Evolutionary conservation across 2,113 vertebrate species (phyloP).

Genomic region (Atrichornis clamosus): DNA sequence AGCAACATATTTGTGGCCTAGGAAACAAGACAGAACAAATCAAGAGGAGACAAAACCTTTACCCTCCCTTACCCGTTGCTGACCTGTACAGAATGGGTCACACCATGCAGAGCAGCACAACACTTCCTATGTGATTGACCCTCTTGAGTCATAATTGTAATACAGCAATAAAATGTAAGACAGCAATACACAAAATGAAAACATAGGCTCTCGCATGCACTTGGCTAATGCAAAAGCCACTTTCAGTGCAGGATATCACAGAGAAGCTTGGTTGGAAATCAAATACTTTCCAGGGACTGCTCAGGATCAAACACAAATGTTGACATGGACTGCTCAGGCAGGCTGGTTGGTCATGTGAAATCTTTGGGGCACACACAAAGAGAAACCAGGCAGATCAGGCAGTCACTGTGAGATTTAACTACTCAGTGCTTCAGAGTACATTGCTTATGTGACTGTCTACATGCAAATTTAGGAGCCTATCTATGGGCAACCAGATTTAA

Average conservation of each 20-base stretch:
- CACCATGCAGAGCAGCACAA: not conserved
- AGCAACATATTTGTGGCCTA: not conserved
- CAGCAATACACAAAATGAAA: rapidly evolving
- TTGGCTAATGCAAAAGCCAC: not conserved
- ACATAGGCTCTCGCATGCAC: not conserved
- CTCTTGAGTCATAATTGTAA: not conserved
- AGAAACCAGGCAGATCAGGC: not conserved
- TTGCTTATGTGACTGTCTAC: not conserved
- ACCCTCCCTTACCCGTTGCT: not conserved
- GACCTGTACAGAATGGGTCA: not conserved
- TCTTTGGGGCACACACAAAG: rapidly evolving
- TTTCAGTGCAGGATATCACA: not conserved
- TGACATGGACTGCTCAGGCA: not conserved
- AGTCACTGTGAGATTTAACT: not conserved
- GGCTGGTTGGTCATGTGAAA: not conserved
- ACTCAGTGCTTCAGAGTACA: rapidly evolving
- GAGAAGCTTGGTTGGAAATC: not conserved
- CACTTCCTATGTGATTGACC: not conserved
- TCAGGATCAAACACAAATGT: not conserved
- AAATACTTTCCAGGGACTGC: not conserved
- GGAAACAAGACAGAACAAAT: not conserved
- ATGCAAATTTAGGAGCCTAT: not conserved
- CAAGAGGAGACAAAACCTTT: not conserved
- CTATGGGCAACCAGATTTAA: not conserved
- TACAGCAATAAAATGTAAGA: not conserved